Percentiles rank a stretch among this genome's conserved stretches.
These are phyloP conservation scores for Theocolax elegans DNA, from an alignment of 1,140 invertebrate genomes.

Conservation along the genomic window DNA sequence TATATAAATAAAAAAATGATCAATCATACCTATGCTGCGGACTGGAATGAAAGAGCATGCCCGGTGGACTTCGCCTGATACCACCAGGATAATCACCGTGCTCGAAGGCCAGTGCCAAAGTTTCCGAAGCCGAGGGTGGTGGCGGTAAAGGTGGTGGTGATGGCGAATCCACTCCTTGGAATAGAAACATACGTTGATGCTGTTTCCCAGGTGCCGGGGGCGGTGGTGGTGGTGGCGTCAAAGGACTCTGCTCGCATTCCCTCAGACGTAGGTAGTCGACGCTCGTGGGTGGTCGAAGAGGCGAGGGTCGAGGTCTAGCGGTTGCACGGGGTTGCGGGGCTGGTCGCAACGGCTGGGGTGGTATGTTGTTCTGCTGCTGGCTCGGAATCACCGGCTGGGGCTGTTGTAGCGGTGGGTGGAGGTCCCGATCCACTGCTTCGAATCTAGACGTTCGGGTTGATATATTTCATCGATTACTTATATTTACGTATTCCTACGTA, in stretches of 20 bases:
- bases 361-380: slow-evolving; percentile 56
- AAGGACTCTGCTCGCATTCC: slow-evolving; percentile 52
- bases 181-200: not conserved
- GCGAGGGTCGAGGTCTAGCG: slow-evolving; percentile 60
- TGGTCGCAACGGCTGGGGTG: slow-evolving; percentile 70
- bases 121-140: not conserved
- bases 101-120: too few relatives aligned
- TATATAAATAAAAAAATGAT: too few relatives aligned
- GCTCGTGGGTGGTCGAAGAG: slow-evolving; percentile 53
- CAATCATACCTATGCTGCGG: too few relatives aligned
- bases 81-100: too few relatives aligned
- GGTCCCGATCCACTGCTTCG: slow-evolving; percentile 62
- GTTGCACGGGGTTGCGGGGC: slow-evolving; percentile 63
- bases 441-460: too few relatives aligned
- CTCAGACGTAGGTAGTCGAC: slow-evolving; percentile 58
- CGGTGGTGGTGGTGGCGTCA: slow-evolving; percentile 56
- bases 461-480: too few relatives aligned
- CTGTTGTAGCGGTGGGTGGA: slow-evolving; percentile 61
- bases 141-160: slow-evolving; percentile 32
- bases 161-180: slow-evolving; percentile 11
- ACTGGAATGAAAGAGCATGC: too few relatives aligned
- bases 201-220: not conserved
- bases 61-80: too few relatives aligned
- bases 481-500: too few relatives aligned
- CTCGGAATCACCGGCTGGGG: slow-evolving; percentile 61